Percentiles rank a stretch among this genome's conserved stretches.
phyloP scores from a whole-genome alignment of 2,113 vertebrate species.

The Odontesthes bonariensis region DNA sequence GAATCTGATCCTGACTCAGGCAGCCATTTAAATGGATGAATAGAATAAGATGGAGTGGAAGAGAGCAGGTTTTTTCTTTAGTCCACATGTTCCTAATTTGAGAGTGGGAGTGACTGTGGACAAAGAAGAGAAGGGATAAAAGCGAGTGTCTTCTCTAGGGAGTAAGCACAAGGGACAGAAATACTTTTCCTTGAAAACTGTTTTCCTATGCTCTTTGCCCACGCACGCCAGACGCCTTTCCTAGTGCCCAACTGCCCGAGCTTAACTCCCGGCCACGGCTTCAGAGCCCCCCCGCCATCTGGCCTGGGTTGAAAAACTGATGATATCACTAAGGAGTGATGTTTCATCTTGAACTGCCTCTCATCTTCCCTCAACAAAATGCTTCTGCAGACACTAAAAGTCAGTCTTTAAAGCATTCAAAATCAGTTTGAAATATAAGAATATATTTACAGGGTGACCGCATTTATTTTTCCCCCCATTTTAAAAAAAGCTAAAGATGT shows the following conservation, averaged over 20 bases:
- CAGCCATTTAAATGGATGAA: slow-evolving; percentile 28
- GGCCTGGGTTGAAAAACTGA: slow-evolving; percentile 61
- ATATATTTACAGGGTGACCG: background rate
- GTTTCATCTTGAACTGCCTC: slow-evolving; percentile 39
- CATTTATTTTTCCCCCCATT: background rate
- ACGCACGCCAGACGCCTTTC: slow-evolving; percentile 41
- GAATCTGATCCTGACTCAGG: slow-evolving; percentile 32
- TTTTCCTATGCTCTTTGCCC: slow-evolving; percentile 22
- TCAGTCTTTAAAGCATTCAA: slow-evolving; percentile 5
- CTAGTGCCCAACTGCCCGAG: slow-evolving; percentile 24
- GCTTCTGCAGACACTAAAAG: slow-evolving; percentile 27
- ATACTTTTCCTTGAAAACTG: slow-evolving; percentile 34
- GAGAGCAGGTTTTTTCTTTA: slow-evolving; percentile 5
- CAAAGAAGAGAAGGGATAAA: background rate
- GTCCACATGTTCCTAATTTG: slow-evolving; percentile 13
- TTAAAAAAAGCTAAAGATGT: too few relatives aligned
- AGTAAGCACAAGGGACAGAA: slow-evolving; percentile 7
- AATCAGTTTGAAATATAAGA: slow-evolving; percentile 10
- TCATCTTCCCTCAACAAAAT: slow-evolving; percentile 41
- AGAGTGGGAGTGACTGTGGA: slow-evolving; percentile 5
- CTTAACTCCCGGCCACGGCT: slow-evolving; percentile 22
- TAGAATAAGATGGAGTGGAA: slow-evolving; percentile 17
- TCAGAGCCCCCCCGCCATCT: slow-evolving; percentile 51
- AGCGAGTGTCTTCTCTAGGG: slow-evolving; percentile 7
- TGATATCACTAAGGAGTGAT: slow-evolving; percentile 41